Conservation (phyloP, 2,797 vertebrate species). For the Sus cebifrons region DNA sequence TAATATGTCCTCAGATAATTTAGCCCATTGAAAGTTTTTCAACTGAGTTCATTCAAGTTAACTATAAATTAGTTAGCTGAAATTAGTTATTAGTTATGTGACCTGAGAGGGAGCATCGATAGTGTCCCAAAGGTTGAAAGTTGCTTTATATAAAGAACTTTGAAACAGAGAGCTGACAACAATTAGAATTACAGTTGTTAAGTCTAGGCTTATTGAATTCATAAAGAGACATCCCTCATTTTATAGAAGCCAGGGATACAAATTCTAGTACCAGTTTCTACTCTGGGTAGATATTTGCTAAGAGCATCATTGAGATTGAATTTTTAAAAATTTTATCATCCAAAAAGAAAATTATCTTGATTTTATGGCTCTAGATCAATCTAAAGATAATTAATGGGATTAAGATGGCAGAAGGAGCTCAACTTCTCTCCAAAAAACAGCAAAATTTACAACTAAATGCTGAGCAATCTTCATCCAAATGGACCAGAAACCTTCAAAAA, state of each 20-base stretch:
- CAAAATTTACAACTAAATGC: no score
- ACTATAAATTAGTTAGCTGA: slow-evolving; percentile 78
- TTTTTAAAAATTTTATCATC: slow-evolving; percentile 81
- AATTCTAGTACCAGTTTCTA: slow-evolving; percentile 74
- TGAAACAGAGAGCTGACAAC: not conserved
- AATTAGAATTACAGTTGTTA: slow-evolving; percentile 13
- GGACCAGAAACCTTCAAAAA: no score
- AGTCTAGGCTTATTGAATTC: slow-evolving; percentile 3
- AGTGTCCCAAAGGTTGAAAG: not conserved
- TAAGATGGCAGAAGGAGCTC: no score
- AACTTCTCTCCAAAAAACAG: no score
- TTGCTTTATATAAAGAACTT: not conserved
- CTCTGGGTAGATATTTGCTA: slow-evolving; percentile 79
- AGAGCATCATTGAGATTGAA: slow-evolving; percentile 84
- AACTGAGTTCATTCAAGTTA: slow-evolving; percentile 79
- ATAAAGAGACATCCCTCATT: not conserved
- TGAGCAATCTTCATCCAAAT: no score
- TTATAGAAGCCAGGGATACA: not conserved
- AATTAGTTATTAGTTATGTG: slow-evolving; percentile 26
- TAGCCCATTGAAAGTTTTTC: slow-evolving; percentile 42
- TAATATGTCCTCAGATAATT: slow-evolving; percentile 73
- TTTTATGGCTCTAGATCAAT: slow-evolving; percentile 74
- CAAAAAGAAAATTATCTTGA: slow-evolving; percentile 84
- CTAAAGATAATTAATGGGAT: slow-evolving; percentile 80
- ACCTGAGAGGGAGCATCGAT: not conserved